Percentiles rank a stretch among this genome's conserved stretches.
These are phyloP conservation scores for Acanthochromis polyacanthus DNA, from an alignment of 2,113 vertebrate species.

Conservation along the genomic window DNA sequence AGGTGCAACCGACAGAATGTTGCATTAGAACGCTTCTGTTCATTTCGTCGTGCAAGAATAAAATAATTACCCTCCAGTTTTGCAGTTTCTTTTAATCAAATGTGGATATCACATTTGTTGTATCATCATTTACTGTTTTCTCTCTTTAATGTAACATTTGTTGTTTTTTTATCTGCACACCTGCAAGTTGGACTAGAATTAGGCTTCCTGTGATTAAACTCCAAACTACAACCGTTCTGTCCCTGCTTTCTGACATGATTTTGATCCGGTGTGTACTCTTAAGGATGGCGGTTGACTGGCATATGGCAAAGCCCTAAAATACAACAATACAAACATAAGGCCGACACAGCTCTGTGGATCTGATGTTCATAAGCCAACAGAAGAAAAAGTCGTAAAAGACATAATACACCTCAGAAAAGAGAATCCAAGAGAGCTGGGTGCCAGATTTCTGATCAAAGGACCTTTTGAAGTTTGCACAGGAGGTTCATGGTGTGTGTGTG, in stretches of 20 bases:
- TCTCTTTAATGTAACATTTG: neutral
- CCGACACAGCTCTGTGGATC: slow-evolving; percentile 59
- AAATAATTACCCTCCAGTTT: slow-evolving; percentile 31
- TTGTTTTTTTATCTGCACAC: slow-evolving; percentile 17
- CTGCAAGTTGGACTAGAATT: slow-evolving; percentile 13
- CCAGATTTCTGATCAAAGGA: slow-evolving; percentile 83
- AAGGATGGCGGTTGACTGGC: slow-evolving; percentile 40
- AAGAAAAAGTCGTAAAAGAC: slow-evolving; percentile 74
- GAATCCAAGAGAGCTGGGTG: slow-evolving; percentile 76
- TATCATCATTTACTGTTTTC: slow-evolving; percentile 8
- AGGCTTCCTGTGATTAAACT: slow-evolving; percentile 21
- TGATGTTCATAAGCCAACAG: slow-evolving; percentile 66
- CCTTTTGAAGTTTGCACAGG: slow-evolving; percentile 78
- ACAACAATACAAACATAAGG: slow-evolving; percentile 67
- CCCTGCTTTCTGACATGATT: slow-evolving; percentile 40
- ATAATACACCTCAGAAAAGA: slow-evolving; percentile 76
- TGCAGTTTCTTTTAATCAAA: slow-evolving; percentile 2
- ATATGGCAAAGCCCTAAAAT: slow-evolving; percentile 69
- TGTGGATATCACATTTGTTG: slow-evolving; percentile 4
- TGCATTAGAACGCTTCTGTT: slow-evolving; percentile 20
- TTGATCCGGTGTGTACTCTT: slow-evolving; percentile 22
- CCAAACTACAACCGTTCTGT: slow-evolving; percentile 9
- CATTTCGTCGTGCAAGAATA: neutral
- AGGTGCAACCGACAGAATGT: slow-evolving; percentile 30
- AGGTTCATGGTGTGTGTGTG: slow-evolving; percentile 58